Evolutionary conservation across 92 coral and sea anemone species (phyloP).

Genomic region (Nematostella vectensis): DNA sequence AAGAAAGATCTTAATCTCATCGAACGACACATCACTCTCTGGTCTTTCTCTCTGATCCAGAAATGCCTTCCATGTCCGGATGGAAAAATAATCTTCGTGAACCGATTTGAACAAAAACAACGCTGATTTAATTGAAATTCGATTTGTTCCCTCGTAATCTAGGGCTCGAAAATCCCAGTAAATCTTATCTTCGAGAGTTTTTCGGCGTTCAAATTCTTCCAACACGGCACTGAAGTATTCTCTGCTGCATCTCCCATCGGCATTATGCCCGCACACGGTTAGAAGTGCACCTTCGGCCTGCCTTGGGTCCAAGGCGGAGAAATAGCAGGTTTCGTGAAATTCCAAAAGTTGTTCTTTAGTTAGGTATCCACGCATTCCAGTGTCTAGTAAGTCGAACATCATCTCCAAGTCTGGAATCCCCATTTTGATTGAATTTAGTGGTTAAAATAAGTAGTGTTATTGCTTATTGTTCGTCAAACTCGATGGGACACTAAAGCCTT

Average conservation of each 20-base stretch:
- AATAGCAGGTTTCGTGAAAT: conserved; percentile 70
- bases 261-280: conserved; percentile 66
- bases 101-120: conserved; percentile 84
- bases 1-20: conserved; percentile 83
- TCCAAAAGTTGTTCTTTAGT: conserved; percentile 70
- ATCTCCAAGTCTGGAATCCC: conserved; percentile 88
- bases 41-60: conserved; percentile 46
- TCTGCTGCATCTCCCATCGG: conserved; percentile 71
- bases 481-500: conserved; percentile 22
- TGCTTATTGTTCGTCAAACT: too few species aligned
- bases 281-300: conserved; percentile 79
- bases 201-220: conserved; percentile 78
- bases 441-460: too few species aligned
- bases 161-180: conserved; percentile 88
- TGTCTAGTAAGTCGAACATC: conserved; percentile 90
- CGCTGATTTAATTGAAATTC: conserved; percentile 80
- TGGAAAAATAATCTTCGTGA: conserved; percentile 79
- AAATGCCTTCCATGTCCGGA: conserved; percentile 78
- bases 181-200: conserved; percentile 78
- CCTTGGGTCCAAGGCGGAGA: conserved; percentile 55
- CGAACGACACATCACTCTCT: conserved; percentile 74
- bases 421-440: conserved; percentile 37
- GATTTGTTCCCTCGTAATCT: conserved; percentile 71
- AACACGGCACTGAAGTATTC: conserved; percentile 70
- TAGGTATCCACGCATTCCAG: conserved; percentile 62